phyloP scores from a whole-genome alignment of 2,888 invertebrate genomes.

The Drosophila gaucha region DNA sequence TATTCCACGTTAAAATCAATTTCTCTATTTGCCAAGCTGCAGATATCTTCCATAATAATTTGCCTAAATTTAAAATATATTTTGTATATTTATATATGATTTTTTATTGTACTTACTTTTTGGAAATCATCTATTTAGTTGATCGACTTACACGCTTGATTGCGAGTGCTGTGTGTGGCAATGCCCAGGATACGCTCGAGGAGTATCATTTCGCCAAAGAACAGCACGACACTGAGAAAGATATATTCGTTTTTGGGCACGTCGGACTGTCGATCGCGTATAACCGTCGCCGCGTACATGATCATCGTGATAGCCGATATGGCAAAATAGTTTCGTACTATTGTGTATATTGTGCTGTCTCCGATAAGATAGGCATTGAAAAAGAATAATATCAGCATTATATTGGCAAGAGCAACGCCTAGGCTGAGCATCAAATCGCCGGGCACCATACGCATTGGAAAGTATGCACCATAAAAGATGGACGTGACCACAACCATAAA shows the following conservation, averaged over 20 bases:
- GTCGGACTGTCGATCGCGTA: conserved; percentile 66
- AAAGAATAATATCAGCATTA: conserved; percentile 55
- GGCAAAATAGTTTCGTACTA: conserved; percentile 60
- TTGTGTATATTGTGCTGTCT: not conserved
- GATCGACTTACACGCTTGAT: no score
- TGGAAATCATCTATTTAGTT: not conserved
- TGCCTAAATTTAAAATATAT: not conserved
- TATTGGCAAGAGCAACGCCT: conserved; percentile 50
- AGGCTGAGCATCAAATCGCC: conserved; percentile 64
- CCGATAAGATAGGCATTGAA: conserved; percentile 41
- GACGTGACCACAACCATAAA: conserved; percentile 36
- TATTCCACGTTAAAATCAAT: no score
- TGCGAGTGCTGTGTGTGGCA: not conserved
- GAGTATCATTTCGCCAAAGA: conserved; percentile 61
- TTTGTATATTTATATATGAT: not conserved
- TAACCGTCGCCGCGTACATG: conserved; percentile 66
- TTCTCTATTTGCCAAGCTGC: not conserved
- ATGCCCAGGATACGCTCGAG: conserved; percentile 56
- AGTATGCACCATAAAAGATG: conserved; percentile 65
- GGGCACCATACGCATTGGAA: conserved; percentile 66
- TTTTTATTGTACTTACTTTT: not conserved
- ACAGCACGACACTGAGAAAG: conserved; percentile 59
- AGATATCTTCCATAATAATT: not conserved
- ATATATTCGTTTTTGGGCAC: conserved; percentile 62
- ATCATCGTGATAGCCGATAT: conserved; percentile 54